These are phyloP conservation scores for Leptinotarsa lineolata DNA, from an alignment of 1,140 invertebrate genomes.

Conservation along the genomic window DNA sequence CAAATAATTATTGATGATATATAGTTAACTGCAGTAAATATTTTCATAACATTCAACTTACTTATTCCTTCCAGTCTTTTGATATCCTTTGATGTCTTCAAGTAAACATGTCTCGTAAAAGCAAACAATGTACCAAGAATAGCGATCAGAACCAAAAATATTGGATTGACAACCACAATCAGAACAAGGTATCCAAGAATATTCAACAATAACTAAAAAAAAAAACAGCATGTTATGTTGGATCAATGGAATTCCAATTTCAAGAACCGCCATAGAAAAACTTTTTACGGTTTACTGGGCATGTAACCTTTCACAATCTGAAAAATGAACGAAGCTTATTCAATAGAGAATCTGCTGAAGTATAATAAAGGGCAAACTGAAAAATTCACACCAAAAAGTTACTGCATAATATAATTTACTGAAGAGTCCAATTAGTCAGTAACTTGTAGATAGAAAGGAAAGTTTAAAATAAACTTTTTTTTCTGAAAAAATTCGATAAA, in stretches of 20 bases:
- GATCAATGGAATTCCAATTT: neutral
- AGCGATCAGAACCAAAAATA: slow-evolving; percentile 64
- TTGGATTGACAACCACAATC: slow-evolving; percentile 65
- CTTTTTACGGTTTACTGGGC: neutral
- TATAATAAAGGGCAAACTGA: too few species aligned
- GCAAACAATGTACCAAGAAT: slow-evolving; percentile 63
- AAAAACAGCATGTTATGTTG: neutral
- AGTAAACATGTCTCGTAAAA: slow-evolving; percentile 63
- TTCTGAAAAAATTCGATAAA: too few species aligned
- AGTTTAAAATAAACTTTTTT: too few species aligned
- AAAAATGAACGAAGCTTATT: neutral
- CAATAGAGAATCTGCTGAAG: neutral
- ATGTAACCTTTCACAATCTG: neutral
- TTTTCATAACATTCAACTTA: slow-evolving; percentile 50
- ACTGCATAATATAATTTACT: too few species aligned
- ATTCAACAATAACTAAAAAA: slow-evolving; percentile 50
- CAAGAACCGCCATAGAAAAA: neutral
- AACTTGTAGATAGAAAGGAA: too few species aligned
- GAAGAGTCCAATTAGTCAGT: too few species aligned
- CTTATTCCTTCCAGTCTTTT: slow-evolving; percentile 68
- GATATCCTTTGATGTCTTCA: slow-evolving; percentile 66
- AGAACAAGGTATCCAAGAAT: slow-evolving; percentile 59
- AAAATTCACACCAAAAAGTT: too few species aligned
- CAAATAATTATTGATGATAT: too few species aligned
- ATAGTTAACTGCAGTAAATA: too few species aligned